phyloP scores from a whole-genome alignment of 2,797 vertebrate genomes.

The Cygnus olor region DNA sequence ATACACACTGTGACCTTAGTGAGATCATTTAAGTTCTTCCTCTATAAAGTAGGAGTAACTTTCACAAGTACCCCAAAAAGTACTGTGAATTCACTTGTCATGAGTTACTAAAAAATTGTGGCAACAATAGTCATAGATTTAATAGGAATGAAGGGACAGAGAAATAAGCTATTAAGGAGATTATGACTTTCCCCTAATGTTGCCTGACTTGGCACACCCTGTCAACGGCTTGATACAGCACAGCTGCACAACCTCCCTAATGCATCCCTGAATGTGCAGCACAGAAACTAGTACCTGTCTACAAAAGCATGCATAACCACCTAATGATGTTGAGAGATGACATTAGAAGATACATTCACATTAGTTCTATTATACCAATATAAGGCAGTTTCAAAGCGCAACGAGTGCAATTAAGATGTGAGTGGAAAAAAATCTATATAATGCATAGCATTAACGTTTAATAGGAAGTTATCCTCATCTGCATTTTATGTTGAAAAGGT shows the following conservation, averaged over 20 bases:
- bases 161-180: neutral
- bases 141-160: neutral
- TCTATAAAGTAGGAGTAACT: neutral
- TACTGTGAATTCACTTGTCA: neutral
- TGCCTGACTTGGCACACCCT: neutral
- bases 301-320: neutral
- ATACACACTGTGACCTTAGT: neutral
- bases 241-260: conserved; percentile 5
- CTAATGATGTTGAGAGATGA: neutral
- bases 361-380: neutral
- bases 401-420: neutral
- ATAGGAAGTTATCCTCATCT: neutral
- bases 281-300: neutral
- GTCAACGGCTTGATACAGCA: neutral
- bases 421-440: neutral
- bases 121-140: neutral
- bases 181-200: neutral
- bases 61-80: neutral
- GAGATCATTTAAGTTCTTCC: neutral
- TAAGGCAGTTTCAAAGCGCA: neutral
- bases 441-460: neutral
- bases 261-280: neutral
- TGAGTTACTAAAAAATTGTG: neutral
- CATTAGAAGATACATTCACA: neutral
- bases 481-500: neutral